Percentiles rank a stretch among this genome's conserved stretches.
Evolutionary conservation across 2,797 vertebrate genomes (phyloP).

Genomic region (Chelon labrosus): DNA sequence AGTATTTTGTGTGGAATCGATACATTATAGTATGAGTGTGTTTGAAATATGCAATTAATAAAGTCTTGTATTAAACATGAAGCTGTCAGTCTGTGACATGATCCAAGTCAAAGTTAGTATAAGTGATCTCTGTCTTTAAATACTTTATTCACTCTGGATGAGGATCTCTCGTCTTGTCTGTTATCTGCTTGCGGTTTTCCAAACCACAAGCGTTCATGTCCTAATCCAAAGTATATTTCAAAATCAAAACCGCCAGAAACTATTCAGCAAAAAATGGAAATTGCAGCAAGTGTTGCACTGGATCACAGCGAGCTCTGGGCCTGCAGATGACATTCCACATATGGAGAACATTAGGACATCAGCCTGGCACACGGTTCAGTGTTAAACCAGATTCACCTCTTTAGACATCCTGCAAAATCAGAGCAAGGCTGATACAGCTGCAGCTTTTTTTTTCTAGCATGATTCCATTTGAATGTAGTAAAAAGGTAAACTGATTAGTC

Average conservation of each 20-base stretch:
- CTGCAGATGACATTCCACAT: constrained; percentile 84
- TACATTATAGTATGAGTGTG: constrained; percentile 55
- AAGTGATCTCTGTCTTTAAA: too few species aligned
- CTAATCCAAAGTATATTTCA: constrained; percentile 8
- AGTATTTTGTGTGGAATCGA: constrained; percentile 63
- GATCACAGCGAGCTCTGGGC: constrained; percentile 67
- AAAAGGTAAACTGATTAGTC: not conserved
- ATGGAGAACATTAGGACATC: constrained; percentile 78
- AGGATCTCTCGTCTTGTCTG: not conserved
- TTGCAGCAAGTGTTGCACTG: constrained; percentile 62
- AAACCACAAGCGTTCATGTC: constrained; percentile 5
- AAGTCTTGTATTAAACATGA: constrained; percentile 76
- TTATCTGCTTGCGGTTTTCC: not conserved
- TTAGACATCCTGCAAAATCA: constrained; percentile 11
- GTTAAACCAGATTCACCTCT: constrained; percentile 50
- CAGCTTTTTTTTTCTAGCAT: constrained; percentile 6
- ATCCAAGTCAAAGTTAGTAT: too few species aligned
- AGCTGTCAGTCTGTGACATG: not conserved
- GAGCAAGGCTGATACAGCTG: constrained; percentile 7
- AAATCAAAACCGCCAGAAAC: constrained; percentile 15
- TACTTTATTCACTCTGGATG: too few species aligned
- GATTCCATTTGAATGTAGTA: constrained; percentile 10
- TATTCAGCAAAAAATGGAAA: constrained; percentile 51
- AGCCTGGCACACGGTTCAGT: constrained; percentile 50
- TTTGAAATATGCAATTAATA: constrained; percentile 85